Conservation (phyloP, 1,140 invertebrate species). For the Heliconius nattereri region DNA sequence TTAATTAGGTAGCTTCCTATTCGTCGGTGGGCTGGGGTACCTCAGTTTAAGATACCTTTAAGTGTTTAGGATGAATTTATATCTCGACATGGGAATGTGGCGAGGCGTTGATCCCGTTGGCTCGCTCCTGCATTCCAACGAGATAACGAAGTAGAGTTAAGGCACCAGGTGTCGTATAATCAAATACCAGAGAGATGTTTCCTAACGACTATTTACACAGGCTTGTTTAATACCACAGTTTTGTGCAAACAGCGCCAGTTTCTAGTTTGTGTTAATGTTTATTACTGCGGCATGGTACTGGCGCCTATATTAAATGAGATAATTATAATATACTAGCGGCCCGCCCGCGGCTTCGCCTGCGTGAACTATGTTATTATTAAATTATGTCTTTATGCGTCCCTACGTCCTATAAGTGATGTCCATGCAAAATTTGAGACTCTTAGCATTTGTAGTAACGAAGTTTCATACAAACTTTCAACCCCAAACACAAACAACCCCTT, state of each 20-base stretch:
- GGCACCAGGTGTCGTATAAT: slow-evolving; percentile 47
- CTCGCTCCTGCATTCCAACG: slow-evolving; percentile 47
- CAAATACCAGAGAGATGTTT: slow-evolving; percentile 45
- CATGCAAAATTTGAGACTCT: no score
- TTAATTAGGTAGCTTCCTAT: slow-evolving; percentile 36
- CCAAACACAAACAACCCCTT: no score
- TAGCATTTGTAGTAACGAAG: no score
- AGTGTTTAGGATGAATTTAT: slow-evolving; percentile 42
- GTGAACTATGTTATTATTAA: no score
- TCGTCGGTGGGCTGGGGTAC: slow-evolving; percentile 30
- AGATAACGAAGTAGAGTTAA: slow-evolving; percentile 53
- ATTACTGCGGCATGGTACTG: neutral
- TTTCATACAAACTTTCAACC: no score
- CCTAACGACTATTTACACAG: slow-evolving; percentile 50
- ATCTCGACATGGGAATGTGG: slow-evolving; percentile 52
- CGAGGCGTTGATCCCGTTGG: slow-evolving; percentile 53
- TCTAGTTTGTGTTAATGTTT: slow-evolving; percentile 18
- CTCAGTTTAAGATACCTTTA: slow-evolving; percentile 12
- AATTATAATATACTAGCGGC: slow-evolving; percentile 12
- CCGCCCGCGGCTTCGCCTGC: no score
- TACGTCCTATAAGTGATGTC: no score
- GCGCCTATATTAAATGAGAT: neutral
- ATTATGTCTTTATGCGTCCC: no score
- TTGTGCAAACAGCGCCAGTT: slow-evolving; percentile 21
- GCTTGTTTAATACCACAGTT: slow-evolving; percentile 30